Evolutionary conservation across 2,888 invertebrate genomes (phyloP).

Genomic region (Chrysolina haemoptera): DNA sequence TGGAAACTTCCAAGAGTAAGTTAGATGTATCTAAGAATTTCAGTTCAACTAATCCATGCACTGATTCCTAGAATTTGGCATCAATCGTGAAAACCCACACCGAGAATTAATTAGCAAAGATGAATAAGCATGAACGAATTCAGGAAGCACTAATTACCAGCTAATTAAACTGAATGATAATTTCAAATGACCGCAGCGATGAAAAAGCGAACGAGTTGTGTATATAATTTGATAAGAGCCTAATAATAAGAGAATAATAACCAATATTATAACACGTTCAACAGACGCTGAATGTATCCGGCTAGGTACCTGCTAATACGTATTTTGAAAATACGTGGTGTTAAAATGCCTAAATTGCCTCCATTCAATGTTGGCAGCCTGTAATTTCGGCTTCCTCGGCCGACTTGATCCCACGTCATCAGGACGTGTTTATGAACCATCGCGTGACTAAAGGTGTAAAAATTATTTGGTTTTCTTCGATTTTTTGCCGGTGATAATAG

Average conservation of each 20-base stretch:
- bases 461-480: conserved; percentile 58
- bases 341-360: conserved; percentile 69
- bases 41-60: too few species aligned
- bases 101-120: neutral
- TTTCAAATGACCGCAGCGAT: conserved; percentile 6
- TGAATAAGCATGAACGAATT: neutral
- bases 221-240: conserved; percentile 40
- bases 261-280: conserved; percentile 45
- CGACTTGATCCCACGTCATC: conserved; percentile 56
- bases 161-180: conserved; percentile 16
- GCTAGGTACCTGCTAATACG: conserved; percentile 59
- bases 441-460: conserved; percentile 66
- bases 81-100: too few species aligned
- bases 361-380: conserved; percentile 67
- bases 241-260: conserved; percentile 44
- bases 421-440: conserved; percentile 52
- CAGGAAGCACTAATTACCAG: neutral
- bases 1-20: too few species aligned
- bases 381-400: conserved; percentile 67
- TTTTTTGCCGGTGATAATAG: conserved; percentile 33
- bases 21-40: too few species aligned
- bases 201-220: conserved; percentile 21
- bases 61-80: too few species aligned
- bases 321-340: conserved; percentile 64
- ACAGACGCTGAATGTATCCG: conserved; percentile 57